Evolutionary conservation across 2,113 vertebrate species (phyloP), one percentile per base, ranked within the genome.

Genomic region (Taurulus bubalis): DNA sequence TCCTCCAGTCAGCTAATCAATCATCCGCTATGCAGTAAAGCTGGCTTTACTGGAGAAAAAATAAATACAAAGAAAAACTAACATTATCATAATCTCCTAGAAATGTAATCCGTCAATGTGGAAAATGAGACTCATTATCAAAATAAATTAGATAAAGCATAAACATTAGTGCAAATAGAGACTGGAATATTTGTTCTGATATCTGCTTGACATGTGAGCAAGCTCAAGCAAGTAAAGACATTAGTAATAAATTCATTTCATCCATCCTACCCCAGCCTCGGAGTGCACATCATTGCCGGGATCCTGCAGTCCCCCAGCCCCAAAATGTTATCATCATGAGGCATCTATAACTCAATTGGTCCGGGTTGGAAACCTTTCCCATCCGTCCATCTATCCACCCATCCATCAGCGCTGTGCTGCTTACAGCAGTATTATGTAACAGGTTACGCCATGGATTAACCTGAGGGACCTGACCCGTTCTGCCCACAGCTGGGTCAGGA

Each of bases 311-410:
- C 59, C 66, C 16, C 32, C 11, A 12, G 3, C 63, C 59, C 66
- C 60, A 84, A 86, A 84, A 9, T 12, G 53, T 3, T 53, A 70
- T 70, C 60, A 86, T 85, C 85, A 77, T 77, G 32, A 63, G 12
- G 56, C 71, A 84, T 85, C 86, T 75, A 73, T 71, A 83, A 87
- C 75, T 73, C 28, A 58, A 85, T 86, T 89, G 72, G 80, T 89
- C 80, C 18, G 22, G 53, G 51, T 49, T 69, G 47, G 77, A 58
- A 73, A 74, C 49, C 10, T 69, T 70, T 69, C 60, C 47, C 73
- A 65, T 10, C 80, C 72, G 9, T 81, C 59, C 68, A 49, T 60
- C 56, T 69, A 71, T 9, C 58, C 64, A 58, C 53, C 58, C 76
- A 71, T 10, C 80, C 73, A 15, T 79, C 66, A 49, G 70, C 63